phyloP scores from a whole-genome alignment of 2,797 vertebrate genomes.

The Poecile montanus region DNA sequence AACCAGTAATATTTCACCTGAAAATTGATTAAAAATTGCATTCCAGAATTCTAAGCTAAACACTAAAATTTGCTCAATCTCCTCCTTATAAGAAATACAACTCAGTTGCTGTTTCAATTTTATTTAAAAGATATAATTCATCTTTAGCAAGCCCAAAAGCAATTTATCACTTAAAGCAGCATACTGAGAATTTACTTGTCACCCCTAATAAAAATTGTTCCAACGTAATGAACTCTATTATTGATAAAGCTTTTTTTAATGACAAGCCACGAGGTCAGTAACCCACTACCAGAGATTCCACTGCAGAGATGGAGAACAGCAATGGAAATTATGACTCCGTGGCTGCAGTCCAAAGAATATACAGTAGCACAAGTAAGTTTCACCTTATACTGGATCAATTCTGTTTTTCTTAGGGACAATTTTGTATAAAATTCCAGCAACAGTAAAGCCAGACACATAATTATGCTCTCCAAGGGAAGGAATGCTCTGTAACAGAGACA shows the following conservation, averaged over 20 bases:
- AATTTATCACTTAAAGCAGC: not conserved
- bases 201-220: not conserved
- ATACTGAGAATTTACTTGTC: not conserved
- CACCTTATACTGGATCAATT: not conserved
- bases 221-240: not conserved
- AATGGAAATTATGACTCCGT: not conserved
- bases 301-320: not conserved
- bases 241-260: not conserved
- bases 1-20: not conserved
- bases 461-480: slow-evolving; percentile 18
- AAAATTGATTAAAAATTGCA: not conserved
- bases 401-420: slow-evolving; percentile 1
- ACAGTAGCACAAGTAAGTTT: not conserved
- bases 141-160: not conserved
- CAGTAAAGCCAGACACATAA: slow-evolving; percentile 26
- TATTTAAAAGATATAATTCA: not conserved
- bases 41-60: not conserved
- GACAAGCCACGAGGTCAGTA: not conserved
- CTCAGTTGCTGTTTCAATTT: not conserved
- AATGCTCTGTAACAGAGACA: slow-evolving; percentile 46
- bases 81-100: not conserved
- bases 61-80: not conserved
- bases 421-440: slow-evolving; percentile 16
- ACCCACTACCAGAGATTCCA: not conserved
- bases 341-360: not conserved